phyloP scores from a whole-genome alignment of 2,113 vertebrate genomes.

The Lophochroa leadbeateri region DNA sequence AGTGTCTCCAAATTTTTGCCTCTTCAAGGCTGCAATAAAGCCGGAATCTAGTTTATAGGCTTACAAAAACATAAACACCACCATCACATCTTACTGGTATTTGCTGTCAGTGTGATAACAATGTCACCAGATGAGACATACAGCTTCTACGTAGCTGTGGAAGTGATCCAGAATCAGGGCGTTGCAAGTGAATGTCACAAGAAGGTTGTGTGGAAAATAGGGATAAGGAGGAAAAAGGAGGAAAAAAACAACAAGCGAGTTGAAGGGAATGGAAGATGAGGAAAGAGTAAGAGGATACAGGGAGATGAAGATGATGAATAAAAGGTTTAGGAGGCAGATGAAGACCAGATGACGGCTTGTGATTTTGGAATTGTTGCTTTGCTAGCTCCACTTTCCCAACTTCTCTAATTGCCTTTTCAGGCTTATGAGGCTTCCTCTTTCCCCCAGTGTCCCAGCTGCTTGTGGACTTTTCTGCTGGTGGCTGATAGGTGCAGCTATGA shows the following conservation, averaged over 20 bases:
- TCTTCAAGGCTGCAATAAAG: constrained; percentile 40
- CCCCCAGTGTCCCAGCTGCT: neutral
- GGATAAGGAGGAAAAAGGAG: neutral
- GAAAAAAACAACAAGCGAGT: neutral
- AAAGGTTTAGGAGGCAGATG: neutral
- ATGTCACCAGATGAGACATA: neutral
- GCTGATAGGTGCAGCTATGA: neutral
- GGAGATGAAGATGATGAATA: neutral
- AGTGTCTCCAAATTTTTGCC: constrained; percentile 2
- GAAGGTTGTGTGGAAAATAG: neutral
- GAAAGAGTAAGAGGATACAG: neutral
- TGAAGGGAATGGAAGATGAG: neutral
- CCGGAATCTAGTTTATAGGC: constrained; percentile 27
- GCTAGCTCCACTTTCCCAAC: neutral
- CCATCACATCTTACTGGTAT: neutral
- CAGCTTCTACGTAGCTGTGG: neutral
- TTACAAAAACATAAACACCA: constrained; percentile 35
- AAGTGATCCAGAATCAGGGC: neutral
- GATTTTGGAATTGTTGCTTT: neutral
- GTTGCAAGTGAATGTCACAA: neutral
- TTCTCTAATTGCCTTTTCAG: neutral
- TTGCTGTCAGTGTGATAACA: neutral
- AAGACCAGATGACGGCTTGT: neutral
- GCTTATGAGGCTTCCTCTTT: neutral
- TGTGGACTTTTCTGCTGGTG: neutral